phyloP scores from a whole-genome alignment of 2,113 vertebrate genomes.

The Emydocephalus ijimae region DNA sequence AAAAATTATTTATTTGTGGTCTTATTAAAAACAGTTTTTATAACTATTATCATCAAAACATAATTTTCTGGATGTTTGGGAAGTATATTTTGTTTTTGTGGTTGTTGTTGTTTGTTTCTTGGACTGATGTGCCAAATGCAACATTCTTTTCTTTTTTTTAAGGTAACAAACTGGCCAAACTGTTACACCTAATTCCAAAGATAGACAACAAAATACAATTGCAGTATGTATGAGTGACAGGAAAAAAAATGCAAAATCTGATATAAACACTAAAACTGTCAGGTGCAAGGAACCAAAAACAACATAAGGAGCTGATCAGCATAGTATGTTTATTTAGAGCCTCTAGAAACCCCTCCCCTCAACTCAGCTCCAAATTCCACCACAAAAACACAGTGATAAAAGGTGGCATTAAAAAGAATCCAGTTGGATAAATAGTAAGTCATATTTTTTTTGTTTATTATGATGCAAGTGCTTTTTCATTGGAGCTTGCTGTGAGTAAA shows the following conservation, averaged over 20 bases:
- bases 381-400: neutral
- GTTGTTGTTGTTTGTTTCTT: neutral
- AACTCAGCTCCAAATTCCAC: neutral
- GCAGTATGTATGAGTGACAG: neutral
- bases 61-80: neutral
- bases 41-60: neutral
- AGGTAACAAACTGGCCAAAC: neutral
- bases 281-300: neutral
- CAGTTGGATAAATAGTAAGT: neutral
- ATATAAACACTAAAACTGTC: neutral
- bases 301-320: neutral
- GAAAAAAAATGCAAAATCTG: neutral
- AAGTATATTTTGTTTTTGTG: neutral
- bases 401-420: neutral
- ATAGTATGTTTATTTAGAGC: neutral
- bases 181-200: neutral
- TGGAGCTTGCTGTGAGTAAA: constrained; percentile 7
- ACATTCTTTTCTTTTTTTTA: neutral
- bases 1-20: neutral
- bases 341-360: neutral
- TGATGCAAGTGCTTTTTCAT: constrained; percentile 10
- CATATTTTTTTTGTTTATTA: constrained; percentile 24
- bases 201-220: neutral
- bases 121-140: neutral
- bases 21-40: neutral